Conservation (phyloP, 2,888 invertebrate genomes). For the Drosophila subsilvestris region DNA sequence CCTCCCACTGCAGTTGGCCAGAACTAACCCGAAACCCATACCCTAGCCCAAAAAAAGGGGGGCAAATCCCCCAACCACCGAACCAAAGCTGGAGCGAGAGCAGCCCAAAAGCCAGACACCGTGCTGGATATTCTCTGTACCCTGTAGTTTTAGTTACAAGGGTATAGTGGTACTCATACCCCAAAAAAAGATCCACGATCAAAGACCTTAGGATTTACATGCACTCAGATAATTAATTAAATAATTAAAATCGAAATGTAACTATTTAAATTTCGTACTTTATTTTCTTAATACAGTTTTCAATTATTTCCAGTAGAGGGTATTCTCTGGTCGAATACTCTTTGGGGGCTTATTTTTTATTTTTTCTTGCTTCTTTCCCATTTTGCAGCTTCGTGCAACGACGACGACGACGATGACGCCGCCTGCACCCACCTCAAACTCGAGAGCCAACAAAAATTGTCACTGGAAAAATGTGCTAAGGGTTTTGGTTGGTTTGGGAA, state of each 20-base stretch:
- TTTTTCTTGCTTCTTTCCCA: slow-evolving; percentile 36
- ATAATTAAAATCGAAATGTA: too few relatives aligned
- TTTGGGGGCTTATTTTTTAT: slow-evolving; percentile 2
- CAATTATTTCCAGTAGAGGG: not conserved
- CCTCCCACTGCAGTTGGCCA: slow-evolving; percentile 57
- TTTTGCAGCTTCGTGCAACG: slow-evolving; percentile 76
- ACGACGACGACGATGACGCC: slow-evolving; percentile 61
- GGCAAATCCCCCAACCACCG: slow-evolving; percentile 40
- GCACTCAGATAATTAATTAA: too few relatives aligned
- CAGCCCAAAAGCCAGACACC: slow-evolving; percentile 73
- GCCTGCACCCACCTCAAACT: slow-evolving; percentile 13
- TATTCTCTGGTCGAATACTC: not conserved
- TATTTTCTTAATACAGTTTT: too few relatives aligned
- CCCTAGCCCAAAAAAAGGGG: not conserved
- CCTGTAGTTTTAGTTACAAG: not conserved
- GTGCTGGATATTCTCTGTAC: slow-evolving; percentile 12
- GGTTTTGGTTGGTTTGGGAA: slow-evolving; percentile 64
- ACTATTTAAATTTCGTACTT: too few relatives aligned
- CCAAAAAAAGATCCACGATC: too few relatives aligned
- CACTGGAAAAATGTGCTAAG: slow-evolving; percentile 79
- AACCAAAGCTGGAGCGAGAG: slow-evolving; percentile 52
- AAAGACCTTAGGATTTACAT: too few relatives aligned
- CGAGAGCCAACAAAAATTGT: slow-evolving; percentile 77
- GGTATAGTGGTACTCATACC: not conserved
- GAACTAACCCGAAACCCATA: slow-evolving; percentile 56